Base-by-base conservation (phyloP, 2,888 invertebrate genomes). In the Barypeithes pellucidus region DNA sequence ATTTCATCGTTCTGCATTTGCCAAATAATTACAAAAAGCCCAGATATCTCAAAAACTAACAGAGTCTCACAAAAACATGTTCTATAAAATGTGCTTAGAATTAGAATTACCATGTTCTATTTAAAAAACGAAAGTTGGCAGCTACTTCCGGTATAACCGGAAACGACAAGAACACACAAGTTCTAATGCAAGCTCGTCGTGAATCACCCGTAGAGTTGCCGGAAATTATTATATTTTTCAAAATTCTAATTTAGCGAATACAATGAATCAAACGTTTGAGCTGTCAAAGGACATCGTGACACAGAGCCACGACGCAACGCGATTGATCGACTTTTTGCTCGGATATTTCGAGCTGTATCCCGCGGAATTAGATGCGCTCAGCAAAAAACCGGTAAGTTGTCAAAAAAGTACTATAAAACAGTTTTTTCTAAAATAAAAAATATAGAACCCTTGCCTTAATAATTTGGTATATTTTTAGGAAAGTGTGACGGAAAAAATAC, bases 211-310 rank as follows among this genome's bases (percentile, higher is more conserved):
- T n/a, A n/a, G n/a, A n/a, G n/a, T n/a, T n/a, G n/a, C n/a, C n/a
- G n/a, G n/a, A n/a, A n/a, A n/a, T n/a, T n/a, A n/a, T n/a, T n/a
- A n/a, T n/a, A n/a, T n/a, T n/a, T n/a, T n/a, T n/a, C n/a, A n/a
- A n/a, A 39, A 39, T 16, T 16, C 36, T 39, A 14, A 52, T 71
- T 39, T 33, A 72, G 72, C 57, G n/a, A 47, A 36, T 52, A 24
- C n/a, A n/a, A n/a, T n/a, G 18, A 22, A 16, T 29, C 29, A 63
- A 24, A 54, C 41, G 9, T 24, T 67, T 11, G 71, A 71, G 47
- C 12, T 92, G 91, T 92, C 80, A 16, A 77, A 78, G 12, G 83
- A 83, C 66, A 63, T 82, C 9, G 80, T 83, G 41, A 74, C 79
- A 1, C 81, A 81, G 67, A 80, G 82, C 2, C 74, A 81, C 2